These are phyloP conservation scores for Bovichtus diacanthus DNA, from an alignment of 2,797 vertebrate genomes.

Conservation along the genomic window DNA sequence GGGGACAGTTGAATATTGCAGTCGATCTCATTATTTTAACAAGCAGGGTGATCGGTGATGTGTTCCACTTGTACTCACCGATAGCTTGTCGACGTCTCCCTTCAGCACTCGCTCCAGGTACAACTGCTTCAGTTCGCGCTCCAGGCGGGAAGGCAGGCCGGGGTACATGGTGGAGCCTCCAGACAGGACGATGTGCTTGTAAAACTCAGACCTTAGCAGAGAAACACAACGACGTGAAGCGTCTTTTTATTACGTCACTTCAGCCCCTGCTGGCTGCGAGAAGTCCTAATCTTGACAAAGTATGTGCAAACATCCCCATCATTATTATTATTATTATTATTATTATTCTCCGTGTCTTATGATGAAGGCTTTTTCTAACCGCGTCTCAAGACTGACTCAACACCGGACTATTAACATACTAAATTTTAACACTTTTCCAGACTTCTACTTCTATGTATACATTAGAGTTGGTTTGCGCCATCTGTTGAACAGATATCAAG, in stretches of 20 bases:
- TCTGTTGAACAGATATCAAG: not conserved
- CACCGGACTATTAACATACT: not conserved
- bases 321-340: too few relatives aligned
- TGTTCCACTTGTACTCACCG: constrained; percentile 79
- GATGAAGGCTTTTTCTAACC: not conserved
- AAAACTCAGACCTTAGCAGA: constrained; percentile 90
- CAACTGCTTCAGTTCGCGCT: constrained; percentile 93
- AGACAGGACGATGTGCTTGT: constrained; percentile 95
- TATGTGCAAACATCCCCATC: too few relatives aligned
- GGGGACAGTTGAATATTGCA: not conserved
- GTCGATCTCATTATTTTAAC: not conserved
- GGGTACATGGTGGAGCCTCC: constrained; percentile 96
- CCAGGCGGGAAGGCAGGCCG: constrained; percentile 92
- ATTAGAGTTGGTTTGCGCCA: not conserved
- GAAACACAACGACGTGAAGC: not conserved
- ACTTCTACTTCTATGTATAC: too few relatives aligned
- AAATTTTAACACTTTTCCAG: not conserved
- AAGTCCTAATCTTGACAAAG: not conserved
- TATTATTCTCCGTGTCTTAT: not conserved
- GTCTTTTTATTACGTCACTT: not conserved
- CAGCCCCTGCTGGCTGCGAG: not conserved
- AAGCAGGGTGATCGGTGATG: not conserved
- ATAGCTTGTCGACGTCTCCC: constrained; percentile 94
- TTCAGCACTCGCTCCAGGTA: constrained; percentile 94
- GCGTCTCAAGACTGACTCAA: not conserved